Evolutionary conservation across 2,888 invertebrate genomes (phyloP).

Genomic region (Eustalomyia histrio): DNA sequence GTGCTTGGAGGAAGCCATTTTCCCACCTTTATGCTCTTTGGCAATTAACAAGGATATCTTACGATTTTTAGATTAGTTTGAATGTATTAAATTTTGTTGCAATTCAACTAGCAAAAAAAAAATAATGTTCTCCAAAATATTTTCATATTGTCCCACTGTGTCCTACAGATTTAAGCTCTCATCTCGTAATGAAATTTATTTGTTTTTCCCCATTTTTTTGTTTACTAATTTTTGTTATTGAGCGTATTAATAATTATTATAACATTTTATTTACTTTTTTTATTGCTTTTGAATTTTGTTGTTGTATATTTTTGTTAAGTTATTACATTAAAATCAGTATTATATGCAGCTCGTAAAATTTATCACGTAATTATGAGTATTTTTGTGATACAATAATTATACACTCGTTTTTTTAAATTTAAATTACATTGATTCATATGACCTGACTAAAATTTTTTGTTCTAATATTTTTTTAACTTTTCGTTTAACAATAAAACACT

Average conservation of each 20-base stretch:
- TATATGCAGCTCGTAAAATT: slow-evolving; percentile 3
- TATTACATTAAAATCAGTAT: neutral
- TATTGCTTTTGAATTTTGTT: neutral
- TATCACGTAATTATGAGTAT: slow-evolving; percentile 4
- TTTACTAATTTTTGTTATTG: neutral
- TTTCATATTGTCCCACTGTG: no score
- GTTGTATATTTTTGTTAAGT: neutral
- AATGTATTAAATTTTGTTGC: no score
- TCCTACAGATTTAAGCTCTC: no score
- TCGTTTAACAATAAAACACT: neutral
- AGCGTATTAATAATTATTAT: neutral
- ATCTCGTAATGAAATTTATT: no score
- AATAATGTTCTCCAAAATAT: no score
- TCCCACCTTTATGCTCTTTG: no score
- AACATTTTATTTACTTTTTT: neutral
- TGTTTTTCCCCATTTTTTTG: neutral
- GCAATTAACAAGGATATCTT: no score
- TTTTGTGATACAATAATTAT: slow-evolving; percentile 8
- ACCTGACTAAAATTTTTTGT: neutral
- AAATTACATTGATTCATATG: slow-evolving; percentile 15
- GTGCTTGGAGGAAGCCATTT: no score
- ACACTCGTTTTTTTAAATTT: slow-evolving; percentile 10
- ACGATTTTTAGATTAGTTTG: no score
- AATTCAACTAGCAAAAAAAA: no score
- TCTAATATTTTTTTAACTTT: no score